Conservation (phyloP, 2,888 invertebrate genomes). For the Meteorus colon region DNA sequence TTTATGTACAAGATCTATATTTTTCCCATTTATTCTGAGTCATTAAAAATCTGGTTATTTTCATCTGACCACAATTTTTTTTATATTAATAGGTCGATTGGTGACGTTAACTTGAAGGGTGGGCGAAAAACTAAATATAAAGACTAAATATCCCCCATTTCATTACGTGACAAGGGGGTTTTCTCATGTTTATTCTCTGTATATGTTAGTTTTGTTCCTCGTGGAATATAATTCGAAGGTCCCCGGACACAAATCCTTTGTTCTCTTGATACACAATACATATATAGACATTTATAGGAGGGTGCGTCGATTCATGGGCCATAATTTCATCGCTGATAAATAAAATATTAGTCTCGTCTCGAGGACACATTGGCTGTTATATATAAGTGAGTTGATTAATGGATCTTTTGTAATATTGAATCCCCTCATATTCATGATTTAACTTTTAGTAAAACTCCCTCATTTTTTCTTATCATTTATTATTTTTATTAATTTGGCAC, state of each 20-base stretch:
- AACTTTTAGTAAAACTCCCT: background rate
- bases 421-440: constrained; percentile 13
- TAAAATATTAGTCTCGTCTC: constrained; percentile 32
- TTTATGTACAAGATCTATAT: background rate
- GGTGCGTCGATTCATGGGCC: constrained; percentile 36
- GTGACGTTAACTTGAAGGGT: background rate
- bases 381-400: constrained; percentile 16
- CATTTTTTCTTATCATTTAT: background rate
- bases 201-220: constrained; percentile 13
- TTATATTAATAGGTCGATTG: background rate
- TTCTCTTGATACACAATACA: constrained; percentile 6
- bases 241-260: constrained; percentile 5
- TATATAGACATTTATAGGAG: constrained; percentile 18
- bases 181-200: constrained; percentile 13
- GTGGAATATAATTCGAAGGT: constrained; percentile 22
- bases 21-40: background rate
- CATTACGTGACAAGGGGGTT: background rate
- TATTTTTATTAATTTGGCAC: background rate
- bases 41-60: no score
- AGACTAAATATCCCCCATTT: constrained; percentile 10
- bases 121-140: background rate
- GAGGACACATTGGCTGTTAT: constrained; percentile 24
- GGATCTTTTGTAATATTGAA: background rate
- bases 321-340: constrained; percentile 41
- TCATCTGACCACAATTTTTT: no score